Percentiles rank a stretch among this genome's conserved stretches.
phyloP scores from a whole-genome alignment of 92 coral and sea anemone species.

The Heliopora coerulea region DNA sequence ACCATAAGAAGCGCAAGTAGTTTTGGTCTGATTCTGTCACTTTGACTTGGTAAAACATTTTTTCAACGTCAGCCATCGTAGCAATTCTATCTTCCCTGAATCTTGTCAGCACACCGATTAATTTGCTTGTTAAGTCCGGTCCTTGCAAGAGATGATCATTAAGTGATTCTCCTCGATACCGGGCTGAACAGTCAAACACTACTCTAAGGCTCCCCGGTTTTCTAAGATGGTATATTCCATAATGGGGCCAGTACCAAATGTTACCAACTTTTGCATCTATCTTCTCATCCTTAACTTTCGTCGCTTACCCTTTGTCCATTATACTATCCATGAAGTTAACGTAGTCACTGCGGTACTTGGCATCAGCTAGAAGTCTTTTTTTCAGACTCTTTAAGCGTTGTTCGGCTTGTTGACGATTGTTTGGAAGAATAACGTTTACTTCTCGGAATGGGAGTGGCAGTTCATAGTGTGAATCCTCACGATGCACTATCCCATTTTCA shows the following conservation, averaged over 20 bases:
- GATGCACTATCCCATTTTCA: slow-evolving; percentile 50
- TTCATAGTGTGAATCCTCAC: slow-evolving; percentile 53
- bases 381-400: slow-evolving; percentile 50
- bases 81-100: too few species aligned
- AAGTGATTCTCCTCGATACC: too few species aligned
- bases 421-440: slow-evolving; percentile 44
- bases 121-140: too few species aligned
- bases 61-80: too few species aligned
- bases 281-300: slow-evolving; percentile 21
- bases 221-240: slow-evolving; percentile 51
- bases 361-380: slow-evolving; percentile 42
- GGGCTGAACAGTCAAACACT: too few species aligned
- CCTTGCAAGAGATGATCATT: too few species aligned
- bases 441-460: slow-evolving; percentile 58
- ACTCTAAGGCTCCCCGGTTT: too few species aligned
- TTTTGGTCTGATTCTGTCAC: too few species aligned
- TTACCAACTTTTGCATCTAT: not conserved
- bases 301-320: slow-evolving; percentile 48
- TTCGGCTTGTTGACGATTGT: slow-evolving; percentile 50
- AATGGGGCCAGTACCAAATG: slow-evolving; percentile 55
- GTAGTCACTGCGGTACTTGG: slow-evolving; percentile 45
- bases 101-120: too few species aligned
- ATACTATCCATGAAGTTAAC: slow-evolving; percentile 47
- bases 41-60: too few species aligned
- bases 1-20: too few species aligned